Conservation (phyloP, 2,797 vertebrate genomes). For the Octomys mimax region DNA sequence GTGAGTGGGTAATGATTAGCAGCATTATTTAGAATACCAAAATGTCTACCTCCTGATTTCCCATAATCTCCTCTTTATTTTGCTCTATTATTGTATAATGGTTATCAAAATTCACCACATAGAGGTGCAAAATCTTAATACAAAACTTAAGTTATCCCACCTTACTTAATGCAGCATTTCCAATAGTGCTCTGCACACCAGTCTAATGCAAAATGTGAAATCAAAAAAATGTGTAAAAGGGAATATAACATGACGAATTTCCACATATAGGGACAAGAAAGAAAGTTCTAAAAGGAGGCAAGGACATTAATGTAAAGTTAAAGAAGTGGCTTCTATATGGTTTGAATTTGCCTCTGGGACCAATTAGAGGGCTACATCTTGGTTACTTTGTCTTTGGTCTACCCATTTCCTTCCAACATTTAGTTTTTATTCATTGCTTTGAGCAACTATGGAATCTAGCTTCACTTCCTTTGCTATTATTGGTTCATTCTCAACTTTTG, state of each 20-base stretch:
- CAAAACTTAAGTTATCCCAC: constrained; percentile 17
- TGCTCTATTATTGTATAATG: not conserved
- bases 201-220: constrained; percentile 13
- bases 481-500: constrained; percentile 38
- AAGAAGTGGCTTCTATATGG: not conserved
- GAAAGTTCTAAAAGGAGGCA: not conserved
- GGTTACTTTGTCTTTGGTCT: not conserved
- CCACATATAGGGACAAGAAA: constrained; percentile 7
- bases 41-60: not conserved
- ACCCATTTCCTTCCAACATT: not conserved
- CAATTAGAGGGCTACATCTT: not conserved
- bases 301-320: not conserved
- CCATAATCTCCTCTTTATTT: not conserved
- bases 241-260: constrained; percentile 27
- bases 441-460: not conserved
- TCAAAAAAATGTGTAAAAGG: not conserved
- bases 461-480: not conserved
- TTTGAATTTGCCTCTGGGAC: constrained; percentile 34
- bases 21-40: constrained; percentile 30
- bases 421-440: constrained; percentile 36
- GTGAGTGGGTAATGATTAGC: not conserved
- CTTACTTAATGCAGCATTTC: not conserved
- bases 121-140: constrained; percentile 13
- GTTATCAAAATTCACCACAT: not conserved
- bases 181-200: not conserved